Conservation (phyloP, 2,797 vertebrate species). For the Kryptopterus vitreolus region DNA sequence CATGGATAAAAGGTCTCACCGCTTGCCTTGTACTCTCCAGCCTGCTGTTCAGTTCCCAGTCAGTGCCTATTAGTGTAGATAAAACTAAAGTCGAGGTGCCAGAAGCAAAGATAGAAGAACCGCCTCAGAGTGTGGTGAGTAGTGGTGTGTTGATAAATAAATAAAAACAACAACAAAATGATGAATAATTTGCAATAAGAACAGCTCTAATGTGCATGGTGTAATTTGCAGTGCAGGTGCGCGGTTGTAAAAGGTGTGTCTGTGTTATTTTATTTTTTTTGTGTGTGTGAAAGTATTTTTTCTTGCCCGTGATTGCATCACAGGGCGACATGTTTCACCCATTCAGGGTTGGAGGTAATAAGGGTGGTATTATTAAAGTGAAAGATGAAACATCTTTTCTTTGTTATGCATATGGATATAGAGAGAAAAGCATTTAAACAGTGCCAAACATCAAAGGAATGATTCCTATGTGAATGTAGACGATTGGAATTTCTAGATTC, state of each 20-base stretch:
- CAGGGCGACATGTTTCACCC: background rate
- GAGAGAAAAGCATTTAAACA: background rate
- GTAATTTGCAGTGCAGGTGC: background rate
- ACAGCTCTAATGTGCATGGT: background rate
- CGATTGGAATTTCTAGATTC: background rate
- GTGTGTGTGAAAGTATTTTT: no score
- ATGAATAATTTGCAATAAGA: no score
- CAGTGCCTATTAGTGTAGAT: slow-evolving; percentile 91
- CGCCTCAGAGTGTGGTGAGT: slow-evolving; percentile 86
- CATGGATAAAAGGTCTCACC: slow-evolving; percentile 66
- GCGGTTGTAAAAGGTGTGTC: no score
- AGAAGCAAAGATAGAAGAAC: slow-evolving; percentile 72
- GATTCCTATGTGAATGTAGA: no score
- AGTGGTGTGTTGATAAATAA: no score
- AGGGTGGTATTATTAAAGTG: background rate
- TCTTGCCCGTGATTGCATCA: background rate
- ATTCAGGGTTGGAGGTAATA: background rate
- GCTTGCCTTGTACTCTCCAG: slow-evolving; percentile 74
- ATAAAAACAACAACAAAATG: no score
- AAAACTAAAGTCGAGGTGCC: slow-evolving; percentile 85
- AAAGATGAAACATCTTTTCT: background rate
- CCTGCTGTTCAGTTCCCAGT: slow-evolving; percentile 73
- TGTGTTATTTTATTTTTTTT: no score
- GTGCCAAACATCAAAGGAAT: background rate
- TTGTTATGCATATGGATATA: background rate